Evolutionary conservation across 1,140 invertebrate species (phyloP).

Genomic region (Cyclargus thomasi): DNA sequence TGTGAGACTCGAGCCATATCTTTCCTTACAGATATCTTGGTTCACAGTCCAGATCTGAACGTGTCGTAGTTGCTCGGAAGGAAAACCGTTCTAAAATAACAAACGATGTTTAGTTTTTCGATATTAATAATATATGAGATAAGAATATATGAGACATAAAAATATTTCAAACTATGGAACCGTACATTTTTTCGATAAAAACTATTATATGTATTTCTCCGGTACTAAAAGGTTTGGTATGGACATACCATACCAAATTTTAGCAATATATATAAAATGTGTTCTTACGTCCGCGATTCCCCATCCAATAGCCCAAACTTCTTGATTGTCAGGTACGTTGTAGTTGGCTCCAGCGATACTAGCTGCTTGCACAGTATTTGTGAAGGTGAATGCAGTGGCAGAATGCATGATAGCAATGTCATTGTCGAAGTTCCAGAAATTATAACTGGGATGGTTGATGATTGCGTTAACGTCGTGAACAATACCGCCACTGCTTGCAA

Average conservation of each 20-base stretch:
- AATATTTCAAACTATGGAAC: no score
- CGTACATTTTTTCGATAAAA: no score
- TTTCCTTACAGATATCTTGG: constrained; percentile 21
- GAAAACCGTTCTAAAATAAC: no score
- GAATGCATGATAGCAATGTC: constrained; percentile 77
- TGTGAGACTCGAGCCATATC: constrained; percentile 25
- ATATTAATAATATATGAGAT: no score
- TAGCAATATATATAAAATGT: no score
- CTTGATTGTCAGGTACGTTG: constrained; percentile 40
- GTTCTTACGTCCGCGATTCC: constrained; percentile 64
- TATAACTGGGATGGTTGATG: constrained; percentile 33
- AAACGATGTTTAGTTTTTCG: no score
- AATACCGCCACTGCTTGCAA: constrained; percentile 36
- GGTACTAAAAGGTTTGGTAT: no score
- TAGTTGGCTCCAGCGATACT: constrained; percentile 40
- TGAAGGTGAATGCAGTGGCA: constrained; percentile 33
- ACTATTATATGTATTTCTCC: no score
- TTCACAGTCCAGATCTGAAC: constrained; percentile 32
- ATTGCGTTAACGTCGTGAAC: constrained; percentile 28
- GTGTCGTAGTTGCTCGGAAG: constrained; percentile 19
- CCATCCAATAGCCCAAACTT: constrained; percentile 76
- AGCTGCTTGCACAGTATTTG: constrained; percentile 25
- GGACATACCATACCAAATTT: no score
- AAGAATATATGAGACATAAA: no score
- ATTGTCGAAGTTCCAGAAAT: constrained; percentile 48